A percentile compares a stretch with the other conserved stretches of the same genome.
These are phyloP conservation scores for Calameuta pallipes DNA, from an alignment of 2,888 invertebrate species.

Conservation along the genomic window DNA sequence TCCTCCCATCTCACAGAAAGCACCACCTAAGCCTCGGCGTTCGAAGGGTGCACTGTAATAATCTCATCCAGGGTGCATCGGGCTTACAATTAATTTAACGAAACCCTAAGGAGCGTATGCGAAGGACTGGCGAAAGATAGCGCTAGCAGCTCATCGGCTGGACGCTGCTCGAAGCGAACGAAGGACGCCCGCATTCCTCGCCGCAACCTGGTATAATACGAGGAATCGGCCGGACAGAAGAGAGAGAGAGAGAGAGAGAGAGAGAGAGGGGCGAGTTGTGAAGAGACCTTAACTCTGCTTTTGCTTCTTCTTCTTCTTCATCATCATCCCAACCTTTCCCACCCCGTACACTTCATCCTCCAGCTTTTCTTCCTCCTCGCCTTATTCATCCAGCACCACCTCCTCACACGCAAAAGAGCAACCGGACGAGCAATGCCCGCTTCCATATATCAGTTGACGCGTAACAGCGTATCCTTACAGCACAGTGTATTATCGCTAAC, in stretches of 20 bases:
- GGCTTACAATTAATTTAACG: slow-evolving; percentile 40
- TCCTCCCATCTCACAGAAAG: too few species aligned
- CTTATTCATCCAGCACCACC: background rate
- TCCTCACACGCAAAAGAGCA: background rate
- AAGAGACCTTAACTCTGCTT: slow-evolving; percentile 8
- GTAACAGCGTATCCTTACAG: background rate
- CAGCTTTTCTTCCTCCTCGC: background rate
- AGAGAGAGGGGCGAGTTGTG: background rate
- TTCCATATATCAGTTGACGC: background rate
- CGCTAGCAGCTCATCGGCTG: slow-evolving; percentile 53
- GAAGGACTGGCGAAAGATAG: slow-evolving; percentile 46
- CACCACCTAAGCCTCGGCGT: background rate
- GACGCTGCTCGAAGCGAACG: slow-evolving; percentile 59
- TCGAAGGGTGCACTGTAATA: background rate
- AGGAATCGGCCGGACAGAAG: slow-evolving; percentile 55
- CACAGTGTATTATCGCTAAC: background rate
- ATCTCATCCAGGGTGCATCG: background rate
- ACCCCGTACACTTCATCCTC: background rate
- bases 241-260: background rate
- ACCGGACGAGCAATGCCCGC: background rate
- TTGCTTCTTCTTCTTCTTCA: background rate
- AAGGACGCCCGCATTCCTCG: slow-evolving; percentile 67
- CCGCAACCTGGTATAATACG: slow-evolving; percentile 65
- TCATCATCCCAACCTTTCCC: background rate
- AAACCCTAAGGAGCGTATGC: slow-evolving; percentile 46